These are phyloP conservation scores for Strix aluco DNA, from an alignment of 2,113 vertebrate genomes.

Conservation along the genomic window DNA sequence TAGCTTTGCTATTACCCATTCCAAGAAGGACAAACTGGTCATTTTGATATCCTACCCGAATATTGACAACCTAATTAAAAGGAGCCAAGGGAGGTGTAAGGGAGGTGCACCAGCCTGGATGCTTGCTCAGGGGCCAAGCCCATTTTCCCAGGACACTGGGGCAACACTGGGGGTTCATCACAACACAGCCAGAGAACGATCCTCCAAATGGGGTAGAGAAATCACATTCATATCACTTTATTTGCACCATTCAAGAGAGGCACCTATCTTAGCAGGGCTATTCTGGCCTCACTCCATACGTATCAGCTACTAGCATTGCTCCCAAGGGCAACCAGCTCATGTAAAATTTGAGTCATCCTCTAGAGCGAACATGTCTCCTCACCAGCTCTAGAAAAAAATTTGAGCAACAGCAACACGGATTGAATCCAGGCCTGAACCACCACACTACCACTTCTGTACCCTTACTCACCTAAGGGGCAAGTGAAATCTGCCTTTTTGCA, in stretches of 20 bases:
- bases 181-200: neutral
- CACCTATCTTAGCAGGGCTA: neutral
- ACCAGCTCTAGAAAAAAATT: neutral
- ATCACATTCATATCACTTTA: neutral
- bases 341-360: neutral
- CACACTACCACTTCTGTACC: rapidly evolving
- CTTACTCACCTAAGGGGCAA: neutral
- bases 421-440: neutral
- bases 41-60: neutral
- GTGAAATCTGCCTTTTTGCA: neutral
- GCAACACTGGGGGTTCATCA: neutral
- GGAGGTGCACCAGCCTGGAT: neutral
- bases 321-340: neutral
- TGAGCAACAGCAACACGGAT: rapidly evolving
- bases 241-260: neutral
- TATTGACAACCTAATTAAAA: neutral
- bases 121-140: neutral
- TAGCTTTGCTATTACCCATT: neutral
- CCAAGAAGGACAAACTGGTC: neutral
- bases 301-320: rapidly evolving
- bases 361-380: neutral
- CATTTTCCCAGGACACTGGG: neutral
- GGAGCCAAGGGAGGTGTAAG: neutral
- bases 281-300: neutral
- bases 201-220: neutral